Percentiles rank a stretch among this genome's conserved stretches.
These are phyloP conservation scores for Allacma fusca DNA, from an alignment of 2,888 invertebrate species.

Conservation along the genomic window DNA sequence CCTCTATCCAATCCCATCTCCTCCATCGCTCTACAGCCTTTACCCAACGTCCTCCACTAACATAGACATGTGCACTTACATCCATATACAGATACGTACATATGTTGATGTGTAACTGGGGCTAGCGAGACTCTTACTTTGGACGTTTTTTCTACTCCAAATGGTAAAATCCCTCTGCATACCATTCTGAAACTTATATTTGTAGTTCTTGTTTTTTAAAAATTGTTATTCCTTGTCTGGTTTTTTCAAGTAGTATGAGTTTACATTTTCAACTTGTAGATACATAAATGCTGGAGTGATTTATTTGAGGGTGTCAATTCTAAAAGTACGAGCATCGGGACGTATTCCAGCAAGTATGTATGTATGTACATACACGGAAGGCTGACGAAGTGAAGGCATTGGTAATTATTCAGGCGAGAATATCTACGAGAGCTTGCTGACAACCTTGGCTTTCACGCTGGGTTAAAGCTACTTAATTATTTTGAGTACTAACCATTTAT, in stretches of 20 bases:
- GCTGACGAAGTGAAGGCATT: neutral
- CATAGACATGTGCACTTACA: neutral
- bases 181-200: slow-evolving; percentile 8
- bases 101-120: no score
- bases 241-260: neutral
- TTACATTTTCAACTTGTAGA: neutral
- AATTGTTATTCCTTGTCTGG: neutral
- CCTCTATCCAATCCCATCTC: slow-evolving; percentile 19
- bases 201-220: slow-evolving; percentile 2
- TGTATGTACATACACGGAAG: neutral
- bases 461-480: slow-evolving; percentile 24
- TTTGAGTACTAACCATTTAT: slow-evolving; percentile 20
- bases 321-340: neutral
- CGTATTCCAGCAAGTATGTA: neutral
- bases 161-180: slow-evolving; percentile 16
- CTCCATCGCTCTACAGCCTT: neutral
- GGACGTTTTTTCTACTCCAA: neutral
- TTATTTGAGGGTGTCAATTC: slow-evolving; percentile 10
- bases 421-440: slow-evolving; percentile 9
- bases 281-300: neutral
- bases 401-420: slow-evolving; percentile 5
- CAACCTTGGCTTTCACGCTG: slow-evolving; percentile 18
- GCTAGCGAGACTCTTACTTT: neutral
- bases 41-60: neutral
- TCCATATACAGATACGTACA: no score